Conservation (phyloP, 2,797 vertebrate species). For the Enoplosus armatus region DNA sequence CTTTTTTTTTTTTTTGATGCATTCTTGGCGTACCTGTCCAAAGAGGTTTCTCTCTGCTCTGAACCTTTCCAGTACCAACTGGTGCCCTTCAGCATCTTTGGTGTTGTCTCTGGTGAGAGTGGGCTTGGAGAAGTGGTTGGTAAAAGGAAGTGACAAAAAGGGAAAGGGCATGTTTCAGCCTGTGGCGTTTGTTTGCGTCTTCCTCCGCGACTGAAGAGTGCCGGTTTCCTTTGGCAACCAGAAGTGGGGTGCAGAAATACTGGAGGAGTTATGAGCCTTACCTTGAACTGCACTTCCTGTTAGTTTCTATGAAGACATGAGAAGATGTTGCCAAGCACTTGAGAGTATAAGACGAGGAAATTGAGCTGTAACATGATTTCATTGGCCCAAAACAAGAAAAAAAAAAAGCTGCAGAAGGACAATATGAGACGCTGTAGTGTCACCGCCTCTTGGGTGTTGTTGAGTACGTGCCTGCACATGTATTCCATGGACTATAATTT, state of each 20-base stretch:
- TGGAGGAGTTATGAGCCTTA: conserved; percentile 4
- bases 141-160: not conserved
- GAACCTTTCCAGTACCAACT: not conserved
- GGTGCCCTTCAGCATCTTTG: conserved; percentile 23
- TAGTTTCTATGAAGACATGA: conserved; percentile 37
- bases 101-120: not conserved
- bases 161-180: not conserved
- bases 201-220: conserved; percentile 10
- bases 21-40: not conserved
- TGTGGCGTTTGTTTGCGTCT: not conserved
- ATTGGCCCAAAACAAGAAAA: not conserved
- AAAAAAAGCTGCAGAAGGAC: not conserved
- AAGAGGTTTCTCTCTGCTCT: not conserved
- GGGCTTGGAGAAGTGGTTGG: not conserved
- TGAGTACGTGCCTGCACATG: not conserved
- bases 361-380: conserved; percentile 11
- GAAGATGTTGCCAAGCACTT: conserved; percentile 29
- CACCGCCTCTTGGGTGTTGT: not conserved
- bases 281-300: conserved; percentile 29
- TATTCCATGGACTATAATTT: not conserved
- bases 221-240: conserved; percentile 60
- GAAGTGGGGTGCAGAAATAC: conserved; percentile 27
- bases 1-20: conserved; percentile 7
- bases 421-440: not conserved
- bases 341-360: not conserved